These are phyloP conservation scores for Microchirus variegatus DNA, from an alignment of 2,797 vertebrate genomes.

Conservation along the genomic window DNA sequence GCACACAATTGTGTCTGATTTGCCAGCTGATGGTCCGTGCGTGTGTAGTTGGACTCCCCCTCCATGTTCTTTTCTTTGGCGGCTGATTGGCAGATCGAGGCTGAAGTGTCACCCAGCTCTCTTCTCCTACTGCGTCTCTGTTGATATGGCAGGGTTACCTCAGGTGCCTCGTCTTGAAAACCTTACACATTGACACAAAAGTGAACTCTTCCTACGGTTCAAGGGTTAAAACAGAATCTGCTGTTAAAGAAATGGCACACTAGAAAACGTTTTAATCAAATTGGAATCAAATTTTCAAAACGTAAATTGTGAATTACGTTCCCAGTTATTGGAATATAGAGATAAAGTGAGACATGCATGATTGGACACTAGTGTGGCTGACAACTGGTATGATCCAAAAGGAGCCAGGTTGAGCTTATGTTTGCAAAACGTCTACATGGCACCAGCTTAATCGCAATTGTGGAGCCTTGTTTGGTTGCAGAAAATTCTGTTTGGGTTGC, in stretches of 20 bases:
- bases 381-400: too few relatives aligned
- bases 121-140: slow-evolving; percentile 52
- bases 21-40: slow-evolving; percentile 39
- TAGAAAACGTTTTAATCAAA: slow-evolving; percentile 35
- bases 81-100: slow-evolving; percentile 79
- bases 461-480: too few relatives aligned
- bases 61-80: slow-evolving; percentile 41
- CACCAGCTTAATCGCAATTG: too few relatives aligned
- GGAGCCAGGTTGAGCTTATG: too few relatives aligned
- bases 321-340: too few relatives aligned
- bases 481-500: too few relatives aligned
- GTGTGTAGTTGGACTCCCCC: neutral
- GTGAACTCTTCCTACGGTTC: slow-evolving; percentile 43
- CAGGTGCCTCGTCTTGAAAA: slow-evolving; percentile 35
- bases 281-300: too few relatives aligned
- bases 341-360: too few relatives aligned
- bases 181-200: slow-evolving; percentile 46
- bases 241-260: slow-evolving; percentile 17
- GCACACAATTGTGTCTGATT: slow-evolving; percentile 33
- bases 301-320: too few relatives aligned
- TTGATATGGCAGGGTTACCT: slow-evolving; percentile 61
- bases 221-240: slow-evolving; percentile 36
- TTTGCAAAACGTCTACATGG: too few relatives aligned
- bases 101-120: slow-evolving; percentile 66
- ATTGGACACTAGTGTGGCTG: too few relatives aligned